Evolutionary conservation across 2,888 invertebrate species (phyloP).

Genomic region (Drosophila mayaguana): DNA sequence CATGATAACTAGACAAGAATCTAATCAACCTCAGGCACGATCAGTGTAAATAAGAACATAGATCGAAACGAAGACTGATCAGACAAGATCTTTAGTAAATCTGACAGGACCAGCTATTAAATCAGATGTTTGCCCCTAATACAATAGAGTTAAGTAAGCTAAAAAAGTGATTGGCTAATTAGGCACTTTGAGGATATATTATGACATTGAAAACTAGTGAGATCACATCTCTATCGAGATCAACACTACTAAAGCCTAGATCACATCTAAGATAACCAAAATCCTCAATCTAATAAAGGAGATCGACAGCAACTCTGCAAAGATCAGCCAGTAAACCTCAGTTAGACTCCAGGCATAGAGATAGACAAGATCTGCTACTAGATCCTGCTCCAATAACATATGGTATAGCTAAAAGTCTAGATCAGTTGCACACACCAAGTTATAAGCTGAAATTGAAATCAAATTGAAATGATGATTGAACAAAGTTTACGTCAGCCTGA

Average conservation of each 20-base stretch:
- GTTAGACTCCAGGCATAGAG: not conserved
- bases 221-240: not conserved
- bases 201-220: no score
- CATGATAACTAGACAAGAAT: no score
- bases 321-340: not conserved
- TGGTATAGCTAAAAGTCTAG: not conserved
- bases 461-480: slow-evolving; percentile 1
- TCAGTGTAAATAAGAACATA: not conserved
- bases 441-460: not conserved
- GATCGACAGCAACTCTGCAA: not conserved
- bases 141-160: no score
- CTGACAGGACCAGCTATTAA: not conserved
- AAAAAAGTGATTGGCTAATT: no score
- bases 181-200: no score
- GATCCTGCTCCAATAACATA: not conserved
- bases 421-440: not conserved
- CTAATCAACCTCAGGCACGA: not conserved
- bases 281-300: not conserved
- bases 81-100: not conserved
- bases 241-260: not conserved
- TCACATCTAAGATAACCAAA: not conserved
- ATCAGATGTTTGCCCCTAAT: not conserved
- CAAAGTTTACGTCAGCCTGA: slow-evolving; percentile 11
- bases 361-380: not conserved
- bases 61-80: not conserved